Conservation (phyloP, 1,140 invertebrate species). For the Temnothorax curvispinosus region DNA sequence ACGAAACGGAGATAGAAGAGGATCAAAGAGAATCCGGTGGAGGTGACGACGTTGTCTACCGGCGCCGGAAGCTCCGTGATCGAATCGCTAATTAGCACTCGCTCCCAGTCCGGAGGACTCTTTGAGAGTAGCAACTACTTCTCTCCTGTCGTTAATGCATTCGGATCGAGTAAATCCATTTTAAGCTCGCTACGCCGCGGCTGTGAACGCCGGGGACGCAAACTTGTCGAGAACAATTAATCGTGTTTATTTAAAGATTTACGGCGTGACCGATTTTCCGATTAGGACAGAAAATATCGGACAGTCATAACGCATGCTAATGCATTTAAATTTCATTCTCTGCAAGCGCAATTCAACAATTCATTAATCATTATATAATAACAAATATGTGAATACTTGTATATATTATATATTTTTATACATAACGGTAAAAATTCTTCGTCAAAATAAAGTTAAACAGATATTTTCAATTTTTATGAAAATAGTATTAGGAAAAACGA, state of each 20-base stretch:
- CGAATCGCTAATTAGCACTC: conserved; percentile 73
- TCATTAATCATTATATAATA: neutral
- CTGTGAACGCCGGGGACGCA: conserved; percentile 33
- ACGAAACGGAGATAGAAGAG: conserved; percentile 66
- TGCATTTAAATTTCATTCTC: neutral
- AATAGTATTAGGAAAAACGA: conserved; percentile 26
- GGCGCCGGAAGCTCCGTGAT: conserved; percentile 68
- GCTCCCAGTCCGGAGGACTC: conserved; percentile 61
- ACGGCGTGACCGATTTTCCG: conserved; percentile 57
- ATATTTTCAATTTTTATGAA: neutral
- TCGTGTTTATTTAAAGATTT: conserved; percentile 72
- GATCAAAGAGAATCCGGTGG: conserved; percentile 68
- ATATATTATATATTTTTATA: neutral
- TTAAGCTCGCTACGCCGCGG: conserved; percentile 61
- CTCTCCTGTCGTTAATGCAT: conserved; percentile 68
- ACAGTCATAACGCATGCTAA: neutral
- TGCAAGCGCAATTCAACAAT: neutral
- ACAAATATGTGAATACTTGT: neutral
- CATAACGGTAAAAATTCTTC: neutral
- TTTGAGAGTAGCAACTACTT: conserved; percentile 63
- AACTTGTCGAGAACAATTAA: conserved; percentile 70
- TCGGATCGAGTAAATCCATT: conserved; percentile 74
- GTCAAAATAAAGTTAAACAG: neutral
- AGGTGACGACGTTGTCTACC: conserved; percentile 69
- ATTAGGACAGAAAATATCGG: conserved; percentile 49